Evolutionary conservation across 2,113 vertebrate species (phyloP).

Genomic region (Caloenas nicobarica): DNA sequence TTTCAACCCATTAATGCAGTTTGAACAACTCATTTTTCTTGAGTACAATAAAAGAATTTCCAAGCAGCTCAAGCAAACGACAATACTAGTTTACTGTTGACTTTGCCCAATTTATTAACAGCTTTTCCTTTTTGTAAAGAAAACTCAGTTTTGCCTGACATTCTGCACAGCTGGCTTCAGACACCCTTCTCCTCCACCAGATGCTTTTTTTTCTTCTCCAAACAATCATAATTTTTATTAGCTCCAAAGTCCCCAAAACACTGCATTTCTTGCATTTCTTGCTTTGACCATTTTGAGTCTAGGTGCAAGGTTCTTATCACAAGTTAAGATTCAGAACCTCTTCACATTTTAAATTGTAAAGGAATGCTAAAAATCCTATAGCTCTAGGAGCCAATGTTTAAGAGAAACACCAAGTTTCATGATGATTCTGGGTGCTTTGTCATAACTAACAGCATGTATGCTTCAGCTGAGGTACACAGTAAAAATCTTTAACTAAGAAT

Average conservation of each 20-base stretch:
- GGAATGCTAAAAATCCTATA: neutral
- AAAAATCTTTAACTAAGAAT: neutral
- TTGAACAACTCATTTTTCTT: neutral
- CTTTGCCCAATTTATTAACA: neutral
- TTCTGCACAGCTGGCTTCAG: neutral
- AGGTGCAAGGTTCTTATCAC: neutral
- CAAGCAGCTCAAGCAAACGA: neutral
- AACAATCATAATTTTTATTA: neutral
- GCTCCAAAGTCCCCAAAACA: neutral
- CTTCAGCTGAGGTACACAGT: neutral
- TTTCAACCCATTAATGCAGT: neutral
- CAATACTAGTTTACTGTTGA: neutral
- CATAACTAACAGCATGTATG: neutral
- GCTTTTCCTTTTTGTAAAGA: neutral
- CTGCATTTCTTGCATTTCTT: neutral
- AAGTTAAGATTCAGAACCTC: neutral
- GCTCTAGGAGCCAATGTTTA: neutral
- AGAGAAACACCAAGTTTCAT: neutral
- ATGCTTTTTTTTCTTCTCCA: neutral
- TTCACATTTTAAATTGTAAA: neutral
- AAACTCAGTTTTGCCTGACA: neutral
- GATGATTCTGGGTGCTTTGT: neutral
- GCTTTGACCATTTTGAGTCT: neutral
- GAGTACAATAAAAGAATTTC: neutral
- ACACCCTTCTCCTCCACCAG: neutral